Base-by-base conservation (phyloP, 2,888 invertebrate genomes). In the Hipparchia sbordonii region DNA sequence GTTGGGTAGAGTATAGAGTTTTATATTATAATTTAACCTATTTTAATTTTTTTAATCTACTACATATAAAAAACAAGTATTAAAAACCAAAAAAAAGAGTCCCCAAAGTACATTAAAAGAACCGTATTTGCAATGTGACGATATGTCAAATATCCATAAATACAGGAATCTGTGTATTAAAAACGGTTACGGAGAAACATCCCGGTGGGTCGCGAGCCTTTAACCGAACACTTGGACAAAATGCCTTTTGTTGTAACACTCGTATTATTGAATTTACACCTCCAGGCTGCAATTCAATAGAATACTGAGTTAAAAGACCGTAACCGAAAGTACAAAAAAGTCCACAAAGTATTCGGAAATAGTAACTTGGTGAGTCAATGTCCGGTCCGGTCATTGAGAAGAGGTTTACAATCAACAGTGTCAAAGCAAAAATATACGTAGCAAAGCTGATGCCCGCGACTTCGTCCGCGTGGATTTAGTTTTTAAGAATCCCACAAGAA, bases 201-300 rank as follows among this genome's bases (percentile, higher is more conserved):
- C 33, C 52, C 51, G 81, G 74, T 72, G 77, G 76, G 75, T 3
- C 23, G 3, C 8, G 59, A 69, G 69, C 70, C 65, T 7, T 7
- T 52, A 65, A 65, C 52, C 33, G 65, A 65, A 65, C 39, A 33
- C 10, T 33, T 51, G 74, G 76, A 79, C 82, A 80, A 82, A 85
- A 82, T 82, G 63, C 7, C 77, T 82, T 81, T 84, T 90, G 70
- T 88, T 79, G 69, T 77, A 81, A 79, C 83, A 86, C 86, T 88
- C 33, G 12, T 52, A 65, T 88, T 87, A 89, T 87, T 85, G 88
- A 86, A 87, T 89, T 89, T 86, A 89, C 89, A 89, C 90, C 87
- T 88, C 83, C 82, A 39, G 39, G 39, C 39, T 2, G 39, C 39
- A 82, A 81, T 82, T 82, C 79, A 83, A 82, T 81, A 81, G 74